Evolutionary conservation across 2,888 invertebrate genomes (phyloP), one percentile per base, ranked within the genome.

Genomic region (Pelosia muscerda): DNA sequence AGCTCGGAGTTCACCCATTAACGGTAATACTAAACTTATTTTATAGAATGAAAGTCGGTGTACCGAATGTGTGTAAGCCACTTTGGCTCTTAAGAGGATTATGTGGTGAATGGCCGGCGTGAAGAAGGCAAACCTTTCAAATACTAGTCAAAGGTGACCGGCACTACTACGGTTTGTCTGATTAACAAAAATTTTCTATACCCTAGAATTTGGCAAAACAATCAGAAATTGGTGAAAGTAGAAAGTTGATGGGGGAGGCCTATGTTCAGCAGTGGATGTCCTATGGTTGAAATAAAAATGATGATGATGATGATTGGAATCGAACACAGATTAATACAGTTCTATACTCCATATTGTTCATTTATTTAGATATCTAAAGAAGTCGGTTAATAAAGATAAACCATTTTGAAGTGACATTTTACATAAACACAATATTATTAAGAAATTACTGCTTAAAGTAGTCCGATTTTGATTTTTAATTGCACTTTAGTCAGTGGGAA

Each of bases 61-160:
- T 80, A 72, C 77, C 64, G 67, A 75, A 80, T 74, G 69, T 69
- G 61, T 73, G 73, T 80, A 74, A 79, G 81, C 81, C 73, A 81
- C 81, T 81, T 80, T 77, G 79, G 72, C 72, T 65, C 66, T 63
- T 81, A 80, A 85, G 83, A 76, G 80, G 85, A 84, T 86, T 86
- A 85, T 26, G 38, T 71, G 82, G 85, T 85, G 81, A 85, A 82
- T 72, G 82, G 73, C 81, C 84, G 81, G 77, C 63, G 38, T 19
- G 79, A 79, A 81, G 81, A 74, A 75, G 73, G 73, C 69, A 81
- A 79, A 79, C 81, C 85, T 81, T 83, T 80, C 72, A 79, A 81
- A 80, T 84, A 76, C 81, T 76, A 72, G 74, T 75, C 66, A 73
- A 65, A 79, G 77, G 75, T 75, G 74, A 72, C 74, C 62, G 57